These are phyloP conservation scores for Platyscapa corneri DNA, from an alignment of 1,140 invertebrate species.

Conservation along the genomic window DNA sequence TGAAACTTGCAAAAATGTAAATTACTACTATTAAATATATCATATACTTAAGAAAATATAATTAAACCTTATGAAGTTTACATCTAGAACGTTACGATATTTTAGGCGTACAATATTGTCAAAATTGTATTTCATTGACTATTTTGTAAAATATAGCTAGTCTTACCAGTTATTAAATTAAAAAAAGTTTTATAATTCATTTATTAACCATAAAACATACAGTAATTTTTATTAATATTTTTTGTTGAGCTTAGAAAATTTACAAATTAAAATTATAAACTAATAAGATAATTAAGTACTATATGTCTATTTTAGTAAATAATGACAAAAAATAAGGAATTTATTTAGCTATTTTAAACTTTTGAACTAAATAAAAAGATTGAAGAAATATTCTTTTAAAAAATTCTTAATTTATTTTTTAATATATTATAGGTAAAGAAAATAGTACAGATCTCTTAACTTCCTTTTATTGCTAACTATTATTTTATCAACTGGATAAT, in stretches of 20 bases:
- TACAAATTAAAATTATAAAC: neutral
- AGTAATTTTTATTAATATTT: neutral
- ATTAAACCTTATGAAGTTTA: constrained; percentile 2
- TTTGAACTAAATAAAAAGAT: too few relatives aligned
- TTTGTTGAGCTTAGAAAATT: neutral
- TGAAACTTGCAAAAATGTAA: constrained; percentile 25
- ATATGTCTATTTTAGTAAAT: neutral
- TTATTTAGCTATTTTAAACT: too few relatives aligned
- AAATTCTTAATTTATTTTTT: too few relatives aligned
- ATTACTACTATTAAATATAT: neutral
- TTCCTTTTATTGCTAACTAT: too few relatives aligned
- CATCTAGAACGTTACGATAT: neutral
- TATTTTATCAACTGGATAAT: too few relatives aligned
- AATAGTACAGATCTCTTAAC: too few relatives aligned
- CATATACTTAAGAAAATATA: constrained; percentile 11
- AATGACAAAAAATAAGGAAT: too few relatives aligned
- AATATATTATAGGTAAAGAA: too few relatives aligned
- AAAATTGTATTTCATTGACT: constrained; percentile 7
- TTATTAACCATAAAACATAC: neutral
- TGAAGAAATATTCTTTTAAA: too few relatives aligned
- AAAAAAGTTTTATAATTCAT: neutral
- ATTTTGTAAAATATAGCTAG: neutral
- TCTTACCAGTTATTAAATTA: neutral
- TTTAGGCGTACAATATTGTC: neutral
- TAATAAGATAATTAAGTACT: neutral